phyloP scores from a whole-genome alignment of 2,113 vertebrate genomes.

The Ahaetulla prasina region DNA sequence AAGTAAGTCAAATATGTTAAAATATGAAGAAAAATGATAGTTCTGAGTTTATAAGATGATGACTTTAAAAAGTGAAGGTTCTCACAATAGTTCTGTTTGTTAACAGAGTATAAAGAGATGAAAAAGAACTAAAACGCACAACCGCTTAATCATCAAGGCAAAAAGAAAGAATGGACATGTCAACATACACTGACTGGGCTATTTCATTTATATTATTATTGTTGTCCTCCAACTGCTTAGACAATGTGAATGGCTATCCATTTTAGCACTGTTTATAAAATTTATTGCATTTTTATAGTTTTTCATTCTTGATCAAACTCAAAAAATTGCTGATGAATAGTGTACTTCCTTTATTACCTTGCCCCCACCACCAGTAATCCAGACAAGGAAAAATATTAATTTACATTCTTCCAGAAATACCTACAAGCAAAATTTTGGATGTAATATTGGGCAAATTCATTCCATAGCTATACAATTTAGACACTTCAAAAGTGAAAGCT shows the following conservation, averaged over 20 bases:
- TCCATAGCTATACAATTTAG: neutral
- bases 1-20: neutral
- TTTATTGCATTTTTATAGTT: neutral
- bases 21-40: neutral
- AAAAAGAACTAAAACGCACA: neutral
- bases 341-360: neutral
- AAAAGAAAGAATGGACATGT: neutral
- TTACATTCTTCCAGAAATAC: neutral
- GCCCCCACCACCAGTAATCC: neutral
- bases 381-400: neutral
- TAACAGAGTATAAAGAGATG: conserved; percentile 25
- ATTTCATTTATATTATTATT: neutral
- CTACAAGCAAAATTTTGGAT: neutral
- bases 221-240: neutral
- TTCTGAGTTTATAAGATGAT: neutral
- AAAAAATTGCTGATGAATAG: neutral
- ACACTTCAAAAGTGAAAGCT: neutral
- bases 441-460: neutral
- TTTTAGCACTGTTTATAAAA: neutral
- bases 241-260: neutral
- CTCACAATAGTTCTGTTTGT: neutral
- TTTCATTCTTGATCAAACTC: neutral
- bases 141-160: neutral
- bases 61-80: neutral
- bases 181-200: neutral